phyloP scores from a whole-genome alignment of 2,797 vertebrate species.

The Sebastes taczanowskii region DNA sequence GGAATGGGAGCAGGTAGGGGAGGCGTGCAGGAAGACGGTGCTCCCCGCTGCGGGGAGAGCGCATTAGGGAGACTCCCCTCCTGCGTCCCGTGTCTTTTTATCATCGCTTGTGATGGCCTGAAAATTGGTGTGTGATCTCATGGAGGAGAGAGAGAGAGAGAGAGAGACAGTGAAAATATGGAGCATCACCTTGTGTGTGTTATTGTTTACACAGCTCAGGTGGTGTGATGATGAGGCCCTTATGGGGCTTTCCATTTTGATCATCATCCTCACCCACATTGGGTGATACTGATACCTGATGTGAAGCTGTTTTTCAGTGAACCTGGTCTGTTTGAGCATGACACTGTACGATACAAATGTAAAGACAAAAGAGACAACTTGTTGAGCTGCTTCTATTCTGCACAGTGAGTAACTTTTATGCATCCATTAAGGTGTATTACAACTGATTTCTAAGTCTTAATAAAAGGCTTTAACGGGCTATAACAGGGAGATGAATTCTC shows the following conservation, averaged over 20 bases:
- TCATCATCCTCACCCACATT: neutral
- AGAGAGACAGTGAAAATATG: conserved; percentile 6
- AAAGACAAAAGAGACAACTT: neutral
- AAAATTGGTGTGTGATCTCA: conserved; percentile 60
- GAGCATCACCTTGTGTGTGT: conserved; percentile 6
- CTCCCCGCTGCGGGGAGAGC: conserved; percentile 63
- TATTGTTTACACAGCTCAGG: conserved; percentile 40
- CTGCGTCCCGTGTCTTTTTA: conserved; percentile 56
- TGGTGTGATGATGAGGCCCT: conserved; percentile 51
- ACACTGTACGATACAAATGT: neutral
- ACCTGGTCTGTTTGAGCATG: neutral
- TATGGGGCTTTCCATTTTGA: neutral
- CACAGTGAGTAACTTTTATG: neutral
- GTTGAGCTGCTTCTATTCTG: neutral
- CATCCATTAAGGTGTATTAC: neutral
- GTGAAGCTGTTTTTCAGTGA: neutral
- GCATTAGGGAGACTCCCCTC: conserved; percentile 64
- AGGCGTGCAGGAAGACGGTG: conserved; percentile 13
- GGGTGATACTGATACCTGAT: neutral
- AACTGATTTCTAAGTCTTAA: neutral
- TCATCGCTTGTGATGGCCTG: conserved; percentile 52
- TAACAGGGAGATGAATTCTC: neutral
- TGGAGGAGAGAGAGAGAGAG: conserved; percentile 12
- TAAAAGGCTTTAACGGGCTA: neutral
- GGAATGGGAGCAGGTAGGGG: conserved; percentile 38